Conservation (phyloP, 2,113 vertebrate genomes). For the Anhinga rufa region DNA sequence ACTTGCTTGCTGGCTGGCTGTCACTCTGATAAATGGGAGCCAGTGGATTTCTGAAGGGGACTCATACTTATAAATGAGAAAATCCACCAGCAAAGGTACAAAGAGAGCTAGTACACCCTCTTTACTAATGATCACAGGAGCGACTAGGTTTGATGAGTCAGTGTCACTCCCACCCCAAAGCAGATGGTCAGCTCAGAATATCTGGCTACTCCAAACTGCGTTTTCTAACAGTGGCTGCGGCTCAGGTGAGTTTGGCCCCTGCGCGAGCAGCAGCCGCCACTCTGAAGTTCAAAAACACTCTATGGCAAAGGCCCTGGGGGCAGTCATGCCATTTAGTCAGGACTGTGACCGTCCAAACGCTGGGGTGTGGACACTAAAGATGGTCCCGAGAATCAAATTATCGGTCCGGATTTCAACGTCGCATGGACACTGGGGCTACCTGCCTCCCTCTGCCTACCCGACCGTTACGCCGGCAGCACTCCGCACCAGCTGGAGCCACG, state of each 20-base stretch:
- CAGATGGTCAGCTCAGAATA: not conserved
- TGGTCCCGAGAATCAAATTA: not conserved
- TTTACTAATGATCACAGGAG: not conserved
- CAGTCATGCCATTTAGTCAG: not conserved
- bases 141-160: not conserved
- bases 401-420: not conserved
- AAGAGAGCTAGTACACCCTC: not conserved
- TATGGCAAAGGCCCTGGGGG: not conserved
- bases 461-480: not conserved
- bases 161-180: not conserved
- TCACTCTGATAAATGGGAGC: conserved; percentile 52
- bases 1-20: conserved; percentile 16
- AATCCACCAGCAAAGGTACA: not conserved
- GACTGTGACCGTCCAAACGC: not conserved
- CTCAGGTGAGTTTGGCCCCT: not conserved
- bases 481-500: not conserved
- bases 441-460: not conserved
- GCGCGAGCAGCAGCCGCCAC: not conserved
- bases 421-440: not conserved
- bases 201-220: not conserved
- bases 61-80: not conserved
- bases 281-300: not conserved
- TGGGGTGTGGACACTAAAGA: not conserved
- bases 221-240: not conserved
- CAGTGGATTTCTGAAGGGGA: not conserved